Conservation (phyloP, 2,888 invertebrate species). For the Synergus itoensis region DNA sequence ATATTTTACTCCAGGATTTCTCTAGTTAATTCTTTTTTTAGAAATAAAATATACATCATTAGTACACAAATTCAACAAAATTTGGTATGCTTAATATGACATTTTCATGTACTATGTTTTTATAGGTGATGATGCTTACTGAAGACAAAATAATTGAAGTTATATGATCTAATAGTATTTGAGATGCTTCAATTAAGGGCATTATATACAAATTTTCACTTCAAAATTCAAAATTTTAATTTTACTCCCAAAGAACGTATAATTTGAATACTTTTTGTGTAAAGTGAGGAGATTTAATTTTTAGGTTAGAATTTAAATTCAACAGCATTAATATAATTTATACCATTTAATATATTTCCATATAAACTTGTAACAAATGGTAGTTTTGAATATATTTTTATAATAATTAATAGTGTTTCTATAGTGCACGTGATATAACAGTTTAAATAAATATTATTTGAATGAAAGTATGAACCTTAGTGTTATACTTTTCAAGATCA, state of each 20-base stretch:
- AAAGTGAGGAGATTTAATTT: too few species aligned
- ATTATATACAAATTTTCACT: too few species aligned
- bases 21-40: not conserved
- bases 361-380: too few species aligned
- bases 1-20: too few species aligned
- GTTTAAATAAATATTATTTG: not conserved
- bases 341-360: too few species aligned
- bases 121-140: too few species aligned
- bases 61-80: not conserved
- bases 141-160: not conserved
- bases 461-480: not conserved
- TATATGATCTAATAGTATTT: not conserved
- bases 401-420: not conserved
- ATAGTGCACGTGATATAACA: not conserved
- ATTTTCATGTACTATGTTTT: not conserved
- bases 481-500: constrained; percentile 20
- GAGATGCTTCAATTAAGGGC: not conserved
- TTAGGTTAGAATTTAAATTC: too few species aligned
- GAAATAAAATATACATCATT: not conserved
- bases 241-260: too few species aligned
- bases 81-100: not conserved
- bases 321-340: too few species aligned
- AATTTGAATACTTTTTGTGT: too few species aligned
- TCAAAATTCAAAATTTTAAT: too few species aligned
- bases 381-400: not conserved